These are phyloP conservation scores for Poeciliopsis turneri DNA, from an alignment of 2,797 vertebrate genomes.

Conservation along the genomic window DNA sequence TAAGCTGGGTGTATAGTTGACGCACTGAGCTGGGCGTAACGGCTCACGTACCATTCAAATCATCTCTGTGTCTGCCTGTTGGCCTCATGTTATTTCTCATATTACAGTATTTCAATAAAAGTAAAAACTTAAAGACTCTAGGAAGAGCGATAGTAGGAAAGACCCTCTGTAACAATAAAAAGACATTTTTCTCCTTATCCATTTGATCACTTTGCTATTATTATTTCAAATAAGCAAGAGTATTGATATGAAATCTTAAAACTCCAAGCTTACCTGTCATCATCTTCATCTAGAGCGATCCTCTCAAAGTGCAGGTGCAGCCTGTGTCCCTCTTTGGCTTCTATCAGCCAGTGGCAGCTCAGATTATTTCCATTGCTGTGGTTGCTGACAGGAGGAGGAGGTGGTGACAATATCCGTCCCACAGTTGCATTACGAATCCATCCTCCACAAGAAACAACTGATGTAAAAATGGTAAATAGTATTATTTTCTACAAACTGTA, in stretches of 20 bases:
- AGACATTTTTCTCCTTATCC: neutral
- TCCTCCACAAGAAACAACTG: constrained; percentile 88
- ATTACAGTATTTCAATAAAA: neutral
- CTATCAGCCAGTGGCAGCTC: constrained; percentile 92
- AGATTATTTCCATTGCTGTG: constrained; percentile 87
- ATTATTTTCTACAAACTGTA: neutral
- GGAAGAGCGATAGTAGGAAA: neutral
- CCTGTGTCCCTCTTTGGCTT: constrained; percentile 89
- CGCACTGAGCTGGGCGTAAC: no score
- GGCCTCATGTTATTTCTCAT: no score
- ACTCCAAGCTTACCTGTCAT: constrained; percentile 85
- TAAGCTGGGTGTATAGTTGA: no score
- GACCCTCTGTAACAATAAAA: neutral
- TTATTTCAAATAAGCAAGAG: neutral
- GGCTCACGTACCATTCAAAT: no score
- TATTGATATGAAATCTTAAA: constrained; percentile 1
- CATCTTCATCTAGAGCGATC: constrained; percentile 90
- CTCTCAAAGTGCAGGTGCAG: constrained; percentile 93
- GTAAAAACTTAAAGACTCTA: neutral
- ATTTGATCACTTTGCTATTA: neutral
- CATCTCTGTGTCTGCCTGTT: no score
- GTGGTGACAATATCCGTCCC: constrained; percentile 89
- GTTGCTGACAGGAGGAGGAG: constrained; percentile 80
- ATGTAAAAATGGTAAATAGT: neutral
- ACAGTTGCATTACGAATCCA: constrained; percentile 90